Conservation (phyloP, 2,797 vertebrate species). For the Argya squamiceps region DNA sequence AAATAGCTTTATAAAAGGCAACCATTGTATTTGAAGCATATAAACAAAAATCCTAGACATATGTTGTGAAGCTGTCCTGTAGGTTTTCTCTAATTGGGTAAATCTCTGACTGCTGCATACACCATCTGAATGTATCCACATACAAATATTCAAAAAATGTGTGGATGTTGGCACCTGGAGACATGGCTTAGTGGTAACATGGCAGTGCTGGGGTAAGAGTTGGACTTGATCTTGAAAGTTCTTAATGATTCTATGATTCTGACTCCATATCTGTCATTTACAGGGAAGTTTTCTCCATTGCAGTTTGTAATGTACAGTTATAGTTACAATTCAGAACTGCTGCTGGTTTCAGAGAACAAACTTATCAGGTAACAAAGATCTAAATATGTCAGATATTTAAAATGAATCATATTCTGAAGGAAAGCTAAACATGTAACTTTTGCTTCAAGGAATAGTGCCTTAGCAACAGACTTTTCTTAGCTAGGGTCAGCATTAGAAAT, state of each 20-base stretch:
- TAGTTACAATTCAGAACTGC: not conserved
- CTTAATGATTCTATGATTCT: not conserved
- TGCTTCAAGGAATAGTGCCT: not conserved
- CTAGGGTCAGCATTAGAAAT: not conserved
- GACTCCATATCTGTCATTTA: not conserved
- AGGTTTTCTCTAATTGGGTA: not conserved
- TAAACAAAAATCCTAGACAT: not conserved
- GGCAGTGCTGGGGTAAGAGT: not conserved
- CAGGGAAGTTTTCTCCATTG: not conserved
- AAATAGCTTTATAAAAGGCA: not conserved
- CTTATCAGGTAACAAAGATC: not conserved
- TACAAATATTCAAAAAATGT: not conserved
- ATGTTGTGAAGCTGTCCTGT: not conserved
- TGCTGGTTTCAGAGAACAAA: not conserved
- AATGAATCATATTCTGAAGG: not conserved
- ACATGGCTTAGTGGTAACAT: not conserved
- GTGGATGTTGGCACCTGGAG: not conserved
- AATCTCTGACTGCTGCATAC: not conserved
- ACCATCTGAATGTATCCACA: not conserved
- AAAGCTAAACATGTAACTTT: not conserved
- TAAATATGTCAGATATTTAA: not conserved
- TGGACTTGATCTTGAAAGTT: not conserved
- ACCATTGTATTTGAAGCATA: not conserved
- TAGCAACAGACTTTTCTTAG: not conserved
- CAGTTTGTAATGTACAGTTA: not conserved